Evolutionary conservation across 2,797 vertebrate genomes (phyloP).

Genomic region (Tapirus indicus): DNA sequence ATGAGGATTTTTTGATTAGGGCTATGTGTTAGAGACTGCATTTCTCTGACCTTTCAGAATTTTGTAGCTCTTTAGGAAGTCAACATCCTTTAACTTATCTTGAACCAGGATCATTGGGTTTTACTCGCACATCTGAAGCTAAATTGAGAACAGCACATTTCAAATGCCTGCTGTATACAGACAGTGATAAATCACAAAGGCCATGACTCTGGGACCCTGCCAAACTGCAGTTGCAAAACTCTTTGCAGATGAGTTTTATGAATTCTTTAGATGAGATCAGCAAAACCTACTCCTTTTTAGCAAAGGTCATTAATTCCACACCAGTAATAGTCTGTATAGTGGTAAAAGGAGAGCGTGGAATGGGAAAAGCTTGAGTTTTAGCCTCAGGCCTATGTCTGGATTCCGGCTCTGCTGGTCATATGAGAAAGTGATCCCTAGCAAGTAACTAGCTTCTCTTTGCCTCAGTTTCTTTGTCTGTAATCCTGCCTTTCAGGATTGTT

Average conservation of each 20-base stretch:
- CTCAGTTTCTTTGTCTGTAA: neutral
- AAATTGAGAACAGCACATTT: neutral
- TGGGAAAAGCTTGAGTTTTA: neutral
- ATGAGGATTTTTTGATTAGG: neutral
- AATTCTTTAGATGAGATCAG: neutral
- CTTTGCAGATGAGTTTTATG: neutral
- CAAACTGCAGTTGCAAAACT: slow-evolving; percentile 25
- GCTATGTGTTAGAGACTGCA: neutral
- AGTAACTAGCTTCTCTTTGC: neutral
- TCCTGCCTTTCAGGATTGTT: neutral
- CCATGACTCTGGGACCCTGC: neutral
- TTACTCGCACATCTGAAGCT: neutral
- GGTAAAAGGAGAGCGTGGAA: neutral
- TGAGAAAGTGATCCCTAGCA: accelerated
- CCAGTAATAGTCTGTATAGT: neutral
- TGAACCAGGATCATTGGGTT: neutral
- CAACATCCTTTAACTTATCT: slow-evolving; percentile 27
- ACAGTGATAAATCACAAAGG: neutral
- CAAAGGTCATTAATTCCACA: neutral
- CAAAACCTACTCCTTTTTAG: slow-evolving; percentile 11
- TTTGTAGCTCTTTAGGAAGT: slow-evolving; percentile 48
- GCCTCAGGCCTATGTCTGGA: neutral
- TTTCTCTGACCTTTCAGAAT: slow-evolving; percentile 37
- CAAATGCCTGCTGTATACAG: neutral
- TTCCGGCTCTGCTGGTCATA: neutral